phyloP scores from a whole-genome alignment of 2,797 vertebrate genomes.

The Alca torda region DNA sequence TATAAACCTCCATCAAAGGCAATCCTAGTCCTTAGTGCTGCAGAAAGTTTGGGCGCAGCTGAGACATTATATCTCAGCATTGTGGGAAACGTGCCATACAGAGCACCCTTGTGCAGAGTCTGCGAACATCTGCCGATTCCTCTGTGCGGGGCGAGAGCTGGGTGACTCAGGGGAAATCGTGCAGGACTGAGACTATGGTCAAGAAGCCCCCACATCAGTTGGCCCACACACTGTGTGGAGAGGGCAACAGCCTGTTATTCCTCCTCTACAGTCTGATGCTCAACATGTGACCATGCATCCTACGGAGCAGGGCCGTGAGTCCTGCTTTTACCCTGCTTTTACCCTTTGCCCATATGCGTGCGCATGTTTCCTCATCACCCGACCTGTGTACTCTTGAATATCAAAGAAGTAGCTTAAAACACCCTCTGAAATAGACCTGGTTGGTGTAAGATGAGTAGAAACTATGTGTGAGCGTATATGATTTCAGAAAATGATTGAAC shows the following conservation, averaged over 20 bases:
- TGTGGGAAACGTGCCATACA: constrained; percentile 23
- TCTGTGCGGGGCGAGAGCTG: neutral
- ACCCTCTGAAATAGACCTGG: neutral
- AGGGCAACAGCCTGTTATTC: neutral
- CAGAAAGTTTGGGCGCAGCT: constrained; percentile 7
- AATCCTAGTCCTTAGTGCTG: neutral
- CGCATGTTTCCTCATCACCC: neutral
- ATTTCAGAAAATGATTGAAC: neutral
- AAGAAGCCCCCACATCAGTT: neutral
- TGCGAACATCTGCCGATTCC: constrained; percentile 5
- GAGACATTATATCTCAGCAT: neutral
- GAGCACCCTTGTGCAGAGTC: neutral
- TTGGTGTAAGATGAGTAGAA: neutral
- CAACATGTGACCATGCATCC: neutral
- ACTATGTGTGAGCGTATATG: neutral
- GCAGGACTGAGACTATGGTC: neutral
- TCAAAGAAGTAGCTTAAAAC: neutral
- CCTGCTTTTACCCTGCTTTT: neutral
- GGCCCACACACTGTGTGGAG: neutral
- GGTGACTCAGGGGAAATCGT: neutral
- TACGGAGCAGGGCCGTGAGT: neutral
- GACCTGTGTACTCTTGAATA: neutral
- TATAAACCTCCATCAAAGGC: neutral
- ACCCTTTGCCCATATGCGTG: accelerated
- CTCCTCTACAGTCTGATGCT: neutral